Evolutionary conservation across 2,888 invertebrate species (phyloP).

Genomic region (Hetaerina titia): DNA sequence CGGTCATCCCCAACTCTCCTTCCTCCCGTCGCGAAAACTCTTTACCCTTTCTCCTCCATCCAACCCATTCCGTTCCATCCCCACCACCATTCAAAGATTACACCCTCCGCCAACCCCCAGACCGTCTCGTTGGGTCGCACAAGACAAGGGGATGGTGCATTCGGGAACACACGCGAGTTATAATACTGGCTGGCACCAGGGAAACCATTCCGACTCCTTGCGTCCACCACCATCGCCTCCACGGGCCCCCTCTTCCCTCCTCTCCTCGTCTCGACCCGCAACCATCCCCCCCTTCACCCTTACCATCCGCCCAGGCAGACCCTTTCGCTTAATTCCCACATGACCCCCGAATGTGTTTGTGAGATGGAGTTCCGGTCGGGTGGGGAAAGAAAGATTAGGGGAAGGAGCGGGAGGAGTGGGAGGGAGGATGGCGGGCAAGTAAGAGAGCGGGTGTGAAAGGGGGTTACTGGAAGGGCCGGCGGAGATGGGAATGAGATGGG

Average conservation of each 20-base stretch:
- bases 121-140: neutral
- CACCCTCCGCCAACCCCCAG: neutral
- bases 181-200: neutral
- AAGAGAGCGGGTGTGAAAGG: neutral
- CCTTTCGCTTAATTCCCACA: neutral
- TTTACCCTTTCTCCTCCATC: neutral
- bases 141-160: neutral
- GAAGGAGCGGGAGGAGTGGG: neutral
- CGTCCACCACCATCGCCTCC: neutral
- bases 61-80: neutral
- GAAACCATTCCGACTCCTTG: neutral
- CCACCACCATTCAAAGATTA: neutral
- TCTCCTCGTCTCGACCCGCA: neutral
- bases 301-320: neutral
- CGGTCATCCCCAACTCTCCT: neutral
- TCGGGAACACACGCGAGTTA: neutral
- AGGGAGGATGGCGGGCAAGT: neutral
- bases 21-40: neutral
- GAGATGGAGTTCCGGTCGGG: neutral
- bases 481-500: neutral
- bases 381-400: neutral
- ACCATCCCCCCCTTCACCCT: neutral
- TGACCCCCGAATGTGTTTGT: neutral
- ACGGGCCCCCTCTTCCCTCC: neutral
- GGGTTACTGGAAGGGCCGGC: neutral